A percentile compares a stretch with the other conserved stretches of the same genome.
Evolutionary conservation across 2,797 vertebrate genomes (phyloP).

Genomic region (Betta splendens): DNA sequence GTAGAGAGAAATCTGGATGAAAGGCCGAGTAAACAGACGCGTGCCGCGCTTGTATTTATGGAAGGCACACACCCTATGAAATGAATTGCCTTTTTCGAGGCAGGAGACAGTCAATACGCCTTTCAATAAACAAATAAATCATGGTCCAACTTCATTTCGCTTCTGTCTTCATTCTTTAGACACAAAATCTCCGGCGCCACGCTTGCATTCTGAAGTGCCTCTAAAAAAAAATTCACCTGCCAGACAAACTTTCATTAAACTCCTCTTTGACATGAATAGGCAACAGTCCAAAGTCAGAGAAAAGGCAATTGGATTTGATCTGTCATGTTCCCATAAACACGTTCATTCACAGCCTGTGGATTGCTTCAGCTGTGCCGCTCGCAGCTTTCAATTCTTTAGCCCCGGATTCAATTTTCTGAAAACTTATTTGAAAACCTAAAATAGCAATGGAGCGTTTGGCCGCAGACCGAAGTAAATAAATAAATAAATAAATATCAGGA

Average conservation of each 20-base stretch:
- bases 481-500: too few species aligned
- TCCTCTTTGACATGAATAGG: conserved; percentile 59
- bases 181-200: conserved; percentile 12
- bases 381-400: conserved; percentile 65
- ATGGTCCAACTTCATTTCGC: conserved; percentile 7
- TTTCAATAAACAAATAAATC: conserved; percentile 14
- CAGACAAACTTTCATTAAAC: conserved; percentile 71
- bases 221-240: conserved; percentile 40
- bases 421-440: conserved; percentile 67
- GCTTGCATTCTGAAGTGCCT: conserved; percentile 24
- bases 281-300: conserved; percentile 57
- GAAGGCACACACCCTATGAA: background rate
- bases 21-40: conserved; percentile 12
- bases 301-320: conserved; percentile 70
- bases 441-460: conserved; percentile 54
- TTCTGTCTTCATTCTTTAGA: conserved; percentile 22
- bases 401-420: conserved; percentile 69
- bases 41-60: conserved; percentile 1
- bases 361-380: conserved; percentile 64
- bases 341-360: conserved; percentile 54
- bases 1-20: conserved; percentile 13
- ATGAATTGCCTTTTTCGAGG: conserved; percentile 11
- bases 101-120: background rate
- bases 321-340: conserved; percentile 66
- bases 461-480: conserved; percentile 25